Base-by-base conservation (phyloP, 2,797 vertebrate species). In the Anguilla anguilla region DNA sequence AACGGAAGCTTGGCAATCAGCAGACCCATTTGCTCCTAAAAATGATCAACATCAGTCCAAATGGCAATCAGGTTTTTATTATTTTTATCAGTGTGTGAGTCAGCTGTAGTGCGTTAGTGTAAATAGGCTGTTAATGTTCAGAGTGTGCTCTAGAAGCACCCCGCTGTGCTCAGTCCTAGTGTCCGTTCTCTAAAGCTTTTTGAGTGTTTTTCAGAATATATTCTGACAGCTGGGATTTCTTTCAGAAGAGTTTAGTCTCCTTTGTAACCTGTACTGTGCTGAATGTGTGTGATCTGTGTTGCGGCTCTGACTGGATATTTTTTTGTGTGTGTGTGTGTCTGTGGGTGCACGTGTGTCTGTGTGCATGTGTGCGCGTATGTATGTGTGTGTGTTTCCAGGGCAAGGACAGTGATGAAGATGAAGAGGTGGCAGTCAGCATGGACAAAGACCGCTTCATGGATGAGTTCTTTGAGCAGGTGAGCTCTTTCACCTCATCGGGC, bases 391-490 rank as follows among this genome's bases (percentile, higher is more conserved):
- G 22, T 0, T 91, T 91, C 43, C 94, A 99, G 98, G 97, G 96
- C 1, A 98, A 99, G 94, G 98, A 98, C 94, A 97, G 96, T 0
- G 98, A 98, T 0, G 98, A 99, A 0, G 97, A 98, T 7, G 98
- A 99, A 72, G 98, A 99, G 89, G 97, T 99, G 53, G 94, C 97
- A 0, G 97, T 98, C 89, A 96, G 97, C 0, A 94, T 99, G 96
- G 98, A 99, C 90, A 97, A 98, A 90, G 98, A 97, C 82, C 96
- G 96, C 91, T 99, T 99, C 88, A 98, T 99, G 98, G 98, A 99
- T 0, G 98, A 98, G 92, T 99, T 99, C 96, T 99, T 99, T 49
- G 98, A 99, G 90, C 98, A 99, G 97, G 98, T 99, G 95, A 91
- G 95, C 90, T 79, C 2, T 89, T 15, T 46, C 43, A 46, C 77